Evolutionary conservation across 37 sponge, comb jelly and placozoan species (phyloP), one percentile per base, ranked within the genome.

Genomic region (Haliclona indistincta): DNA sequence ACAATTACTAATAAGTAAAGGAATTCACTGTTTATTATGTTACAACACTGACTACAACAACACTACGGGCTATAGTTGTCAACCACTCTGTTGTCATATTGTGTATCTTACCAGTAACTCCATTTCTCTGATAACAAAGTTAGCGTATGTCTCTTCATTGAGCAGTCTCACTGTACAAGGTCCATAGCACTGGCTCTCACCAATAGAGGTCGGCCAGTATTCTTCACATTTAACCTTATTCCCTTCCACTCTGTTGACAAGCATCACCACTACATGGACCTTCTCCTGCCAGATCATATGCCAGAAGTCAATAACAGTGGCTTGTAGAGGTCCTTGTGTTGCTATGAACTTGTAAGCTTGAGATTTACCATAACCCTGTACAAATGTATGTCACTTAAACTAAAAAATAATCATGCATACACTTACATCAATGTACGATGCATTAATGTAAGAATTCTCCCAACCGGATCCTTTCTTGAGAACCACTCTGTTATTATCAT

Each of bases 281-380:
- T 75, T 77, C 39, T 70, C 70, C 82, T 94, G 88, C 75, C 79
- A 82, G 33, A 94, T 44, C 91, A 94, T 83, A 54, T 75, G 35
- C 95, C 95, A 94, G 73, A 94, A 94, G 70, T 86, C 90, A 0
- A 62, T 75, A 53, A 81, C 65, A 28, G 90, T 94, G 53, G 61
- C 73, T 22, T 40, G 26, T 66, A 85, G 61, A 5, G 95, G 95
- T 17, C 88, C 88, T 51, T 94, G 95, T 11, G 95, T 80, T 36
- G 95, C 86, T 22, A 92, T 87, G 73, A 76, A 92, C 30, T 74
- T 81, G 47, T 80, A 81, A n/a, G n/a, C n/a, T n/a, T n/a, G n/a
- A n/a, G n/a, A n/a, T 28, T 63, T 43, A 2, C 39, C 70, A 44
- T 79, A 86, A 28, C 86, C 86, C 86, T 86, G 54, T 10, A 23